Evolutionary conservation across 2,113 vertebrate genomes (phyloP), one percentile per base, ranked within the genome.

Genomic region (Poicephalus gulielmi): DNA sequence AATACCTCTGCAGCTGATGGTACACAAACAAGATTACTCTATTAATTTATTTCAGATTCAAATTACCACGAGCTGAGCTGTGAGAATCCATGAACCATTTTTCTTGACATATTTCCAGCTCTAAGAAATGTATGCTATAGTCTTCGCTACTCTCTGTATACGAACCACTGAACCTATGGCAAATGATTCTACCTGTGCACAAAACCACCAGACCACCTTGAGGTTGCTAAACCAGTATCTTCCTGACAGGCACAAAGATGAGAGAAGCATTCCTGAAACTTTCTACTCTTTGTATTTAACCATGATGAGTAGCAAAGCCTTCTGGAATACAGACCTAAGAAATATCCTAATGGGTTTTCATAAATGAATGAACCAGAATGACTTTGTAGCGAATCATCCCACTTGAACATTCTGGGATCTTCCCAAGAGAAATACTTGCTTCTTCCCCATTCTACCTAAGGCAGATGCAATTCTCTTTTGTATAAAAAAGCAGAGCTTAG

Each of bases 21-120:
- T 30, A 59, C 81, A 69, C 8, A 9, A 91, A 73, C 53, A 81
- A 47, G 41, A 88, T 74, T 46, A 57, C 53, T 46, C 73, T 84
- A 31, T 69, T 27, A 80, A 92, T 81, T 91, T 53, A 88, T 30
- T 83, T 84, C 79, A 90, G 71, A 90, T 68, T 83, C 68, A 92
- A 86, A 92, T 83, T 60, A 81, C 18, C 37, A 55, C 0, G 0
- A 83, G 60, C 41, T 86, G 88, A 77, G 43, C 90, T 81, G 8
- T 53, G 37, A 92, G 73, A 92, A 86, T 47, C 18, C 59, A 37
- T 10, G 25, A 64, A 60, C 20, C 47, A 6, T 15, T 86, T 78
- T 77, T 43, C 43, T 43, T 63, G 35, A 46, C 20, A 3, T 39
- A 37, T 55, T 92, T 81, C 27, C 49, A 93, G 23, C 43, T 83